These are phyloP conservation scores for Armadillidium nasatum DNA, from an alignment of 1,140 invertebrate genomes.

Conservation along the genomic window DNA sequence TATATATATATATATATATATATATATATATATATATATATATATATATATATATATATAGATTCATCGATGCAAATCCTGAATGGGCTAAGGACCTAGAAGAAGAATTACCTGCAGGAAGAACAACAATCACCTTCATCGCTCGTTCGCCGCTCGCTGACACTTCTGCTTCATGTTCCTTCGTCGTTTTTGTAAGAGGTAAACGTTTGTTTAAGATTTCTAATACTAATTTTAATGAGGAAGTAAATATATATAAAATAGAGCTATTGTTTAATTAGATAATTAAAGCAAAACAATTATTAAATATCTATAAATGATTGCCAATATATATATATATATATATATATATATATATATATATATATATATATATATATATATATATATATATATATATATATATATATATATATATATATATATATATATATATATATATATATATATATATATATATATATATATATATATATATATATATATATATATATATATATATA, in stretches of 20 bases:
- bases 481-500: no score
- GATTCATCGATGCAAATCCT: conserved; percentile 60
- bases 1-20: background rate
- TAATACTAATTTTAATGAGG: no score
- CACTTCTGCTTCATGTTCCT: conserved; percentile 57
- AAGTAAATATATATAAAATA: no score
- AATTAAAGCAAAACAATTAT: no score
- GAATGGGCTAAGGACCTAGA: conserved; percentile 62
- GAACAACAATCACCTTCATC: conserved; percentile 58
- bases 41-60: conserved; percentile 43
- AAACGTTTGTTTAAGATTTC: conserved; percentile 32
- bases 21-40: background rate
- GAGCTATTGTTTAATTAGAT: no score
- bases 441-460: no score
- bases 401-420: no score
- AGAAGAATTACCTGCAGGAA: conserved; percentile 58
- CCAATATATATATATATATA: conserved; percentile 12
- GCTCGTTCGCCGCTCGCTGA: conserved; percentile 57
- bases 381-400: no score
- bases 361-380: no score
- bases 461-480: no score
- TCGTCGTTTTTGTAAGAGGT: conserved; percentile 61
- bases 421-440: no score
- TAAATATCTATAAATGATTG: no score
- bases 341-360: background rate